phyloP scores from a whole-genome alignment of 2,113 vertebrate genomes.

The Peromyscus maniculatus region DNA sequence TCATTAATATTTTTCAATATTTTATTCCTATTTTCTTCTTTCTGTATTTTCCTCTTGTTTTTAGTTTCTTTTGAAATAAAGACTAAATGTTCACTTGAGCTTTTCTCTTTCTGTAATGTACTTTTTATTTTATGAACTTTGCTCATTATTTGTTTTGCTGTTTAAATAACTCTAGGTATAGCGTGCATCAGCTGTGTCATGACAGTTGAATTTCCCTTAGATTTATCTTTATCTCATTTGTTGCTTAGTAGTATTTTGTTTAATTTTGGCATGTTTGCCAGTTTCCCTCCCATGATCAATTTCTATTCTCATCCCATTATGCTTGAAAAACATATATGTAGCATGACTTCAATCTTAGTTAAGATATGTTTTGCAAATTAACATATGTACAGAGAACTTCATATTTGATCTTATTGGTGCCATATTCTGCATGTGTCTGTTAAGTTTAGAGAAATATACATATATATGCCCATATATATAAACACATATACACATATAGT shows the following conservation, averaged over 20 bases:
- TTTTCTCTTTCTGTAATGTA: background rate
- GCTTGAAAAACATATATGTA: background rate
- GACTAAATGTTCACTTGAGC: background rate
- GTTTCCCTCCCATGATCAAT: background rate
- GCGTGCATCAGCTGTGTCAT: background rate
- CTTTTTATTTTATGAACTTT: background rate
- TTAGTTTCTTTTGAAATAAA: background rate
- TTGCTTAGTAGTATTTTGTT: background rate
- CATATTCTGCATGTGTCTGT: background rate
- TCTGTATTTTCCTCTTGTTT: background rate
- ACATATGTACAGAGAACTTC: background rate
- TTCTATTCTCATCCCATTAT: background rate
- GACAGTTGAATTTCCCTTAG: background rate
- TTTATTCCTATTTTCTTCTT: background rate
- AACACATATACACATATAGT: background rate
- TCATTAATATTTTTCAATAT: background rate
- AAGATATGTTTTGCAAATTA: background rate
- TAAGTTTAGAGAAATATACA: background rate
- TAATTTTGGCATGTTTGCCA: background rate
- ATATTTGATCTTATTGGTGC: background rate
- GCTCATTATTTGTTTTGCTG: background rate
- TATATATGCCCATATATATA: background rate
- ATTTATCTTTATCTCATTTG: background rate
- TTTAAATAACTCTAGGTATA: background rate
- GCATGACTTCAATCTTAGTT: background rate